Evolutionary conservation across 2,888 invertebrate species (phyloP).

Genomic region (Arctia plantaginis): DNA sequence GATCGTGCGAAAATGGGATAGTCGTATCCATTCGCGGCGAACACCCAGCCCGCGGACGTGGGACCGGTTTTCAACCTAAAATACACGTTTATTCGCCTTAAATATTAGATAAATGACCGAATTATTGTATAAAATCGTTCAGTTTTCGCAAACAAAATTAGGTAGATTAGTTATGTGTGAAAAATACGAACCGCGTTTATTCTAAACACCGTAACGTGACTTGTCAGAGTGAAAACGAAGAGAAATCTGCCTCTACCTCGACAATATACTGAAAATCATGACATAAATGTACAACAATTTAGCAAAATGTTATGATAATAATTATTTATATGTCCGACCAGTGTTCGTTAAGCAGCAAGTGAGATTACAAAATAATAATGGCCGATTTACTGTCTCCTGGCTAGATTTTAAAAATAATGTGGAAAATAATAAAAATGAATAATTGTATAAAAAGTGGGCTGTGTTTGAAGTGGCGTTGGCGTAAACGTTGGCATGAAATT

Average conservation of each 20-base stretch:
- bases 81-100: constrained; percentile 77
- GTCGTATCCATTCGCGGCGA: constrained; percentile 83
- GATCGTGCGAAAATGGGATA: constrained; percentile 85
- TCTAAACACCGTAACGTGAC: constrained; percentile 59
- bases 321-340: constrained; percentile 50
- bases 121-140: constrained; percentile 52
- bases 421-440: constrained; percentile 73
- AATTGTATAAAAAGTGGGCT: constrained; percentile 71
- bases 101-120: constrained; percentile 67
- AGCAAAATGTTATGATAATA: constrained; percentile 53
- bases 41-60: constrained; percentile 82
- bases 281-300: constrained; percentile 31
- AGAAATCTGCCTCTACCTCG: constrained; percentile 46
- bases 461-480: constrained; percentile 83
- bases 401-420: constrained; percentile 66
- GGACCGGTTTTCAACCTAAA: constrained; percentile 75
- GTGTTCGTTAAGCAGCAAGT: constrained; percentile 46
- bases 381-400: constrained; percentile 74
- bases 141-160: constrained; percentile 39
- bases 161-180: constrained; percentile 45
- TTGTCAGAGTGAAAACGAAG: constrained; percentile 53
- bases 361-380: constrained; percentile 64
- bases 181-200: constrained; percentile 45
- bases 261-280: constrained; percentile 56
- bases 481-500: constrained; percentile 77